Evolutionary conservation across 2,888 invertebrate species (phyloP), one percentile per base, ranked within the genome.

Genomic region (Amblyteles armatorius): DNA sequence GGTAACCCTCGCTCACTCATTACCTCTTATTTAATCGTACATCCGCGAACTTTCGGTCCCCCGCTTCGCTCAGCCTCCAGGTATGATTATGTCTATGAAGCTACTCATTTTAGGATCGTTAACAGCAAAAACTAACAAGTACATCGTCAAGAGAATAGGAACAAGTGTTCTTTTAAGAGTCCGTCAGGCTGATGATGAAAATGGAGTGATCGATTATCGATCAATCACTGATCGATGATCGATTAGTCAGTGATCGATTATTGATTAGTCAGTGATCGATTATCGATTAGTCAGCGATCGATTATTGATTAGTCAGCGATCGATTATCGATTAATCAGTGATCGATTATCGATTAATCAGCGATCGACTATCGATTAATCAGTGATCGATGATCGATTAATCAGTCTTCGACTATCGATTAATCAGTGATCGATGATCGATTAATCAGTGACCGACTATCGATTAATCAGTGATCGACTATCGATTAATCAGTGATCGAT

Each of bases 61-160:
- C 74, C 71, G 55, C 50, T 88, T 88, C 89, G 79, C 13, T 26
- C 79, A 29, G 50, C 26, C 50, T 48, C 29, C 36, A 36, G 4
- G 40, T 65, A 57, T 60, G 48, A 36, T 40, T 11, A 29, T 65
- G 29, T 55, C 63, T 40, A 11, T 81, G 40, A 29, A 40, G 77
- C 52, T 67, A 63, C 44, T 85, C 69, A 55, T 9, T 55, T 19
- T 9, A n/a, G 22, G 19, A 55, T 4, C 22, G 22, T 9, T 22
- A 19, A 55, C 0, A 55, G 55, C 55, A 9, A 19, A 55, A 11
- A 9, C 19, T 55, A 9, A 7, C 19, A 22, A 22, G 55, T 55
- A 11, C 55, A 19, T 7, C 55, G 9, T 7, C 19, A 52, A 52
- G 19, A 52, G 7, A 2, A 52, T 19, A 52, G n/a, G 5, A 52